Conservation (phyloP, 1,140 invertebrate genomes). For the Danaus melanippus region DNA sequence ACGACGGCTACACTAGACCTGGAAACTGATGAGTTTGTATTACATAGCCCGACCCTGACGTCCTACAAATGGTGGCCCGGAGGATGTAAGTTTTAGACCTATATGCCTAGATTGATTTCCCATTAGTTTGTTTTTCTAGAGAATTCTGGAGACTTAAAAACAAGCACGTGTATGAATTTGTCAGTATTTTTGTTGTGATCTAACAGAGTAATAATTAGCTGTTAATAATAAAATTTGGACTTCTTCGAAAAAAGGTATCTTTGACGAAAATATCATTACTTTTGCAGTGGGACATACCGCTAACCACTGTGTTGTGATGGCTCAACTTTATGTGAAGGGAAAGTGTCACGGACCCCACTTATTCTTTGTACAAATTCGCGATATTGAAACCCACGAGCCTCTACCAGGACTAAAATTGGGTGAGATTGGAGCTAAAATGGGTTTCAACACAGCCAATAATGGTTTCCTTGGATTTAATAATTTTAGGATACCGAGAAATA, state of each 20-base stretch:
- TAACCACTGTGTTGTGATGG: slow-evolving; percentile 91
- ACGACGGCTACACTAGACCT: slow-evolving; percentile 94
- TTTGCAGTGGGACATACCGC: slow-evolving; percentile 91
- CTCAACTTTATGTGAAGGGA: slow-evolving; percentile 89
- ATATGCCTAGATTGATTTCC: neutral
- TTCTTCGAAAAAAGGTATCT: neutral
- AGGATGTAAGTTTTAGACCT: slow-evolving; percentile 78
- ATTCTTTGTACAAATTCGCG: slow-evolving; percentile 92
- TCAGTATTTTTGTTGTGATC: too few relatives aligned
- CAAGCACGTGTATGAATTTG: too few relatives aligned
- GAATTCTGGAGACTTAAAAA: neutral
- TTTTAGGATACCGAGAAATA: slow-evolving; percentile 86
- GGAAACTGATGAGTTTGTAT: slow-evolving; percentile 86
- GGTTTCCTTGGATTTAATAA: slow-evolving; percentile 89
- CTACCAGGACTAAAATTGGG: slow-evolving; percentile 91
- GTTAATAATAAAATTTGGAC: neutral
- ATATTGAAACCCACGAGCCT: slow-evolving; percentile 88
- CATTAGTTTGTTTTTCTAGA: neutral
- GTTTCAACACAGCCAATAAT: slow-evolving; percentile 92
- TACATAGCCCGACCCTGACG: slow-evolving; percentile 91
- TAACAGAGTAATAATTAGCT: too few relatives aligned
- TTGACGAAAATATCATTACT: neutral
- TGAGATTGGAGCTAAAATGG: slow-evolving; percentile 93
- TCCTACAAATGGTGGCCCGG: slow-evolving; percentile 97
- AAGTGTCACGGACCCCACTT: slow-evolving; percentile 89